phyloP scores from a whole-genome alignment of 2,797 vertebrate genomes.

The Hephaestus fuliginosus region DNA sequence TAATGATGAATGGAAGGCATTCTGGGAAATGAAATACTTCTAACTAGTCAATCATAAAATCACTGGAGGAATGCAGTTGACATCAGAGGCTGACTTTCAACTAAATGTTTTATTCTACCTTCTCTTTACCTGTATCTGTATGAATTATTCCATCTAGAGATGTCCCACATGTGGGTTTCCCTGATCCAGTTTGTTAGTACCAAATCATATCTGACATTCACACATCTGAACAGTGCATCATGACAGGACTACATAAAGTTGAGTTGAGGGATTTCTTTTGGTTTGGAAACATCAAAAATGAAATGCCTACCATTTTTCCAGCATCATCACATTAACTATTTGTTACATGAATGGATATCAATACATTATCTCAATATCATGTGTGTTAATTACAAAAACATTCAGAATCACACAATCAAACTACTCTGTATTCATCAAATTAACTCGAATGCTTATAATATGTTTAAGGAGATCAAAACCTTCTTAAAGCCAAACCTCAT shows the following conservation, averaged over 20 bases:
- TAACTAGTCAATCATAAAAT: too few species aligned
- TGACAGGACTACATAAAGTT: background rate
- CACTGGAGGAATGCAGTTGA: too few species aligned
- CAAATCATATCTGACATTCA: background rate
- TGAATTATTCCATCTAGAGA: background rate
- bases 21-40: background rate
- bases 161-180: background rate
- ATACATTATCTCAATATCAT: background rate
- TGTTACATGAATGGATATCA: background rate
- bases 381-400: background rate
- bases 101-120: too few species aligned
- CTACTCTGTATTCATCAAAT: too few species aligned
- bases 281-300: background rate
- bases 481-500: background rate
- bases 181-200: background rate
- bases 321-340: too few species aligned
- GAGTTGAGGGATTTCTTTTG: background rate
- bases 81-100: too few species aligned
- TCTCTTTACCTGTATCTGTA: background rate
- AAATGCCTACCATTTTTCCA: background rate
- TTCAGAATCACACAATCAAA: too few species aligned
- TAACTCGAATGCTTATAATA: too few species aligned
- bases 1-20: conserved; percentile 20
- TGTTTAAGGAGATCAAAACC: background rate
- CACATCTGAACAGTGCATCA: background rate